Evolutionary conservation across 2,113 vertebrate species (phyloP).

Genomic region (Cettia cetti): DNA sequence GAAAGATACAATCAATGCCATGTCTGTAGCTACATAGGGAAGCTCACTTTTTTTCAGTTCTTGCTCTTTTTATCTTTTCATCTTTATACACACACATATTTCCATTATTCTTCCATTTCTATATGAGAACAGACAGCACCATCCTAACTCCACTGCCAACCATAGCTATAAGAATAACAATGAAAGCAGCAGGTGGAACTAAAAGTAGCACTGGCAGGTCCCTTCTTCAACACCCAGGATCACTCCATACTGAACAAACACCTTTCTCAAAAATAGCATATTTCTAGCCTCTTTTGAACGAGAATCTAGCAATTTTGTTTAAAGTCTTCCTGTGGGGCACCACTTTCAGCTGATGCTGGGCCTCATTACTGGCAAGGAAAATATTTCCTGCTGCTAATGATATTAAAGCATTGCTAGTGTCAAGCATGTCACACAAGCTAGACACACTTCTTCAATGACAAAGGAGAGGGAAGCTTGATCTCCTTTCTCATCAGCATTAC

Average conservation of each 20-base stretch:
- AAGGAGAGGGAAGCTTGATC: not conserved
- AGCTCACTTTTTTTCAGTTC: not conserved
- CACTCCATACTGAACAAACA: not conserved
- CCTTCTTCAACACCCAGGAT: not conserved
- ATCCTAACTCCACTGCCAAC: not conserved
- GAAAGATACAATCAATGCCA: not conserved
- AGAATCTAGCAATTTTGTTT: not conserved
- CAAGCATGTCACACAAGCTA: not conserved
- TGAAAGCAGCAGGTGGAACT: not conserved
- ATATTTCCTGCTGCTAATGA: not conserved
- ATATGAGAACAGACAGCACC: not conserved
- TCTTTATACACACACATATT: not conserved
- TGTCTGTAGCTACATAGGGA: not conserved
- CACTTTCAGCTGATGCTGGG: not conserved
- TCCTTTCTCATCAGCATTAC: not conserved
- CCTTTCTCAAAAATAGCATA: not conserved
- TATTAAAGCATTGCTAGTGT: not conserved
- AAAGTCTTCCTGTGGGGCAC: not conserved
- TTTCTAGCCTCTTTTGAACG: not conserved
- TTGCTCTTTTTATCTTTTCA: not conserved
- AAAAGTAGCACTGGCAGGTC: not conserved
- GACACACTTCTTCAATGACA: not conserved
- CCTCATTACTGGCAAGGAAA: not conserved
- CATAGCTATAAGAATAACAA: not conserved
- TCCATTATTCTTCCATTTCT: constrained; percentile 10